A percentile compares a stretch with the other conserved stretches of the same genome.
Evolutionary conservation across 2,888 invertebrate genomes (phyloP).

Genomic region (Cheilosia grossa): DNA sequence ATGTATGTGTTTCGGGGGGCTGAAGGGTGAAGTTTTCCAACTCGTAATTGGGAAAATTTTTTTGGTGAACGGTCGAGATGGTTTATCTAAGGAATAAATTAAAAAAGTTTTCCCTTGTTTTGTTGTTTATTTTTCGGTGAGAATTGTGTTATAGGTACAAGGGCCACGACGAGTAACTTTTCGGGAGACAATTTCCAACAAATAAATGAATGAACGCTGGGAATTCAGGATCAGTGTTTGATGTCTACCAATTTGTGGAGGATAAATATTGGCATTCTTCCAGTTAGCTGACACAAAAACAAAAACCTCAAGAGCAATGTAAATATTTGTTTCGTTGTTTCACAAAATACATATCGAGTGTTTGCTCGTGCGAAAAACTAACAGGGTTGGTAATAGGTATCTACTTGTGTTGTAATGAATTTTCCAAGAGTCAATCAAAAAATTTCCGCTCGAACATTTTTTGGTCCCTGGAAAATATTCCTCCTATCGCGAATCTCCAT

Average conservation of each 20-base stretch:
- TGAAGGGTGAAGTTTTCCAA: not conserved
- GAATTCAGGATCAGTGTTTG: slow-evolving; percentile 58
- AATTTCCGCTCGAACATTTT: no score
- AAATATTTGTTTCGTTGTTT: slow-evolving; percentile 60
- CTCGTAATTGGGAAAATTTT: slow-evolving; percentile 62
- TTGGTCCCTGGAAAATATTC: no score
- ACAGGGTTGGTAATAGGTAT: not conserved
- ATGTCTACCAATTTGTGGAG: slow-evolving; percentile 68
- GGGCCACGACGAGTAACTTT: slow-evolving; percentile 43
- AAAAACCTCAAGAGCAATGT: slow-evolving; percentile 42
- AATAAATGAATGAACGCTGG: slow-evolving; percentile 47
- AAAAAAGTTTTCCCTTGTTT: slow-evolving; percentile 66
- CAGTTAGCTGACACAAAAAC: slow-evolving; percentile 63
- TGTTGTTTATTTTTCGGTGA: slow-evolving; percentile 59
- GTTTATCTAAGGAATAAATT: slow-evolving; percentile 69
- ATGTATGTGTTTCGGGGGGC: slow-evolving; percentile 2
- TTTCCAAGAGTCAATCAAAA: no score
- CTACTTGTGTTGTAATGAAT: no score
- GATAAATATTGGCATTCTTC: slow-evolving; percentile 69
- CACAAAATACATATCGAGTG: slow-evolving; percentile 51
- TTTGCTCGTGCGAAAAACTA: slow-evolving; percentile 56
- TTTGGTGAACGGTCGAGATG: slow-evolving; percentile 60
- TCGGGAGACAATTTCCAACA: slow-evolving; percentile 51
- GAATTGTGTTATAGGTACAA: slow-evolving; percentile 32
- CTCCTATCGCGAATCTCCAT: no score